These are phyloP conservation scores for human DNA, from an alignment of 2,113 vertebrate genomes.

Conservation along the genomic window DNA sequence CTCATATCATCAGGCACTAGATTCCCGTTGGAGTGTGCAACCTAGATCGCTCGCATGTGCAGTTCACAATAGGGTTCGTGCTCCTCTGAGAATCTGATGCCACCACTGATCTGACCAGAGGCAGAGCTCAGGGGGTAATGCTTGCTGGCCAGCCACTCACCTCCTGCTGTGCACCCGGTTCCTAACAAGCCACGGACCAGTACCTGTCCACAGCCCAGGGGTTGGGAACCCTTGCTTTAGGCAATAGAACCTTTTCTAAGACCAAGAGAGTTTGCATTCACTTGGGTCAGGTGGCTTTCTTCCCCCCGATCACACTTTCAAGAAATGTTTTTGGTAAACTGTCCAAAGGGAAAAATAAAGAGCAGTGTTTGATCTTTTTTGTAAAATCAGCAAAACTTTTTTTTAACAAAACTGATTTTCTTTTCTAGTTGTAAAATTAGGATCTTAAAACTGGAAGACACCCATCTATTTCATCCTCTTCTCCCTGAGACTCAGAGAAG, in stretches of 20 bases:
- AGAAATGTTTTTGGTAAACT: constrained; percentile 34
- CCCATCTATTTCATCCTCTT: background rate
- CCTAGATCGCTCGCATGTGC: too few relatives aligned
- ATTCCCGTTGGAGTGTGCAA: too few relatives aligned
- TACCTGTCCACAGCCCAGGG: too few relatives aligned
- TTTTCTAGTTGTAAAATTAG: background rate
- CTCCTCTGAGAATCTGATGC: too few relatives aligned
- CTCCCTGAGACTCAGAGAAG: background rate
- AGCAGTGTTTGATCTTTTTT: background rate
- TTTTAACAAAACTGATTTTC: background rate
- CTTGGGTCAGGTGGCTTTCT: background rate
- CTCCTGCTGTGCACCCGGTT: too few relatives aligned
- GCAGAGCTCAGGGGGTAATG: too few relatives aligned
- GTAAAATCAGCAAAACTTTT: constrained; percentile 38
- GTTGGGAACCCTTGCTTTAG: too few relatives aligned
- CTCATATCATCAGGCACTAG: too few relatives aligned
- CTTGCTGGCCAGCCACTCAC: too few relatives aligned
- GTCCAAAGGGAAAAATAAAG: constrained; percentile 2
- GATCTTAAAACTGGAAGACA: background rate
- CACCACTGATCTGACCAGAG: too few relatives aligned
- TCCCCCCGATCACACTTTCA: background rate
- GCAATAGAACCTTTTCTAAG: background rate
- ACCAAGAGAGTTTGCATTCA: background rate
- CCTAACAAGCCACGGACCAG: too few relatives aligned
- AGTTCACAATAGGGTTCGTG: too few relatives aligned